A percentile compares a stretch with the other conserved stretches of the same genome.
phyloP scores from a whole-genome alignment of 2,888 invertebrate genomes.

The Cremastobaeus sp. region DNA sequence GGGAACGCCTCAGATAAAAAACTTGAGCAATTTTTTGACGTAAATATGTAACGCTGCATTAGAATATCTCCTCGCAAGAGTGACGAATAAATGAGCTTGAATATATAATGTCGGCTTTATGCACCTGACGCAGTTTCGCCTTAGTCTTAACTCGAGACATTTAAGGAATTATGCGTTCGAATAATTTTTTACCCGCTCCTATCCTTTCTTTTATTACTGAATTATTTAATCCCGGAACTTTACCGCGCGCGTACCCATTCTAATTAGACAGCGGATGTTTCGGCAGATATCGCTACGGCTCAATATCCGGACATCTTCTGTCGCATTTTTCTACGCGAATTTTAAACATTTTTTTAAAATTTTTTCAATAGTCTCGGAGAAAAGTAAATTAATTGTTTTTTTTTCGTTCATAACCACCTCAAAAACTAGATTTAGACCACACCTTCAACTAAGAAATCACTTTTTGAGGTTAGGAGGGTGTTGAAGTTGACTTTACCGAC shows the following conservation, averaged over 20 bases:
- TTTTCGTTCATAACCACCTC: too few relatives aligned
- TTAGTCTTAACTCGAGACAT: slow-evolving; percentile 57
- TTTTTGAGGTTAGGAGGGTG: too few relatives aligned
- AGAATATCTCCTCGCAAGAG: slow-evolving; percentile 59
- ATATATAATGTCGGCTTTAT: slow-evolving; percentile 56
- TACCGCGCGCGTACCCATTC: neutral
- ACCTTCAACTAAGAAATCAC: too few relatives aligned
- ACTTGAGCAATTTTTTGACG: slow-evolving; percentile 59
- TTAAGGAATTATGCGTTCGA: slow-evolving; percentile 57
- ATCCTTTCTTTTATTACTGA: slow-evolving; percentile 1
- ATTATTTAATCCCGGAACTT: slow-evolving; percentile 20
- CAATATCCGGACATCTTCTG: too few relatives aligned
- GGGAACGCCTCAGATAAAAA: slow-evolving; percentile 37
- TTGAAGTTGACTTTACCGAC: too few relatives aligned
- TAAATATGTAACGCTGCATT: slow-evolving; percentile 62
- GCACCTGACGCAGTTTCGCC: slow-evolving; percentile 58
- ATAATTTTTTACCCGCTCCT: slow-evolving; percentile 41
- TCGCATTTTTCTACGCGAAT: neutral
- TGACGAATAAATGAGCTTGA: slow-evolving; percentile 62
- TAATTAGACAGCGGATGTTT: too few relatives aligned
- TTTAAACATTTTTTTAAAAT: too few relatives aligned
- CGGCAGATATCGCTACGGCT: too few relatives aligned
- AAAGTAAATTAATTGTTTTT: too few relatives aligned
- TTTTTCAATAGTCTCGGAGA: too few relatives aligned
- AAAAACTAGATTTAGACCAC: too few relatives aligned